Base-by-base conservation (phyloP, 2,888 invertebrate genomes). In the Drosophila longiperda region DNA sequence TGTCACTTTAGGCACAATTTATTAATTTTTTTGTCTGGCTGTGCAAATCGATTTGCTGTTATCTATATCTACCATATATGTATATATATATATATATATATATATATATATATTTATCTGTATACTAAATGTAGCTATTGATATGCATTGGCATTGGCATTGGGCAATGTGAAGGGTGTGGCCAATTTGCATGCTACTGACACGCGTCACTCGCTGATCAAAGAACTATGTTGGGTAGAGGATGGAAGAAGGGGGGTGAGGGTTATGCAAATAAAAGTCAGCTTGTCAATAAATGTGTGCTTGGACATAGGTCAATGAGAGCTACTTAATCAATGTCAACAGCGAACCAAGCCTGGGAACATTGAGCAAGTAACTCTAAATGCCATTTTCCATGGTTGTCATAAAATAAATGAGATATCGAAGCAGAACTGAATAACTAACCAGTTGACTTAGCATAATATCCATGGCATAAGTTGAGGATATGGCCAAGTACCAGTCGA, bases 241-340 rank as follows among this genome's bases (percentile, higher is more conserved):
- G 52, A 29, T 11, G 45, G 42, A 15, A 12, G 11, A 23, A 33
- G 36, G 26, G 52, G 4, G 33, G 20, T 29, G 42, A n/a, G 49
- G 36, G 53, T 52, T 83, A 88, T 88, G 78, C 78, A 86, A 86
- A 86, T 84, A 65, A 52, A 54, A 66, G 75, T 78, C 70, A 70
- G 74, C 40, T 34, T 61, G 82, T 74, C 86, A 80, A 75, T 88
- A 67, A 69, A 80, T 74, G 45, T 15, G 71, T 82, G 85, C 85
- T 86, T 86, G 88, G 85, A 86, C 88, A 86, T 62, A 86, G 85
- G 85, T 86, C 85, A 88, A 88, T 80, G 88, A 80, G 61, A 68
- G 80, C 74, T 66, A 83, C 86, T 86, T 88, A 88, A 86, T 83
- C 83, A 86, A 80, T 70, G 83, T 69, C 83, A 75, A 9, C 60